Conservation (phyloP, 35 echinoderm and acorn worm genomes). For the Apostichopus parvimensis region DNA sequence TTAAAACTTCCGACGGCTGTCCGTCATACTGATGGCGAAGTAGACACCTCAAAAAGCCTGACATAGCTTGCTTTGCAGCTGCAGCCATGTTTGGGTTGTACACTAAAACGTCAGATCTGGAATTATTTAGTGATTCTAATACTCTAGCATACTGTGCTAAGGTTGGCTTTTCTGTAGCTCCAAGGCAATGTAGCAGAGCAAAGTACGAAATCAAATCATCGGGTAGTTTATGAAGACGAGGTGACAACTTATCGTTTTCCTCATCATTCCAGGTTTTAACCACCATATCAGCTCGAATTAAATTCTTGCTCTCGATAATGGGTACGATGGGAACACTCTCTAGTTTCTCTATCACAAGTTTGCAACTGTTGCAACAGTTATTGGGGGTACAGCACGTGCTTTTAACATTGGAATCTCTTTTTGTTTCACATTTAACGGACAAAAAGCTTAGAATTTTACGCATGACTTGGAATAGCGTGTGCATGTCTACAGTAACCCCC, state of each 20-base stretch:
- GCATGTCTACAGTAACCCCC: neutral
- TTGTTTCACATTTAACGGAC: neutral
- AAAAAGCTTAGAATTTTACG: neutral
- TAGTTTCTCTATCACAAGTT: neutral
- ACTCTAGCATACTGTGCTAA: conserved; percentile 31
- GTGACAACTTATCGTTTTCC: neutral
- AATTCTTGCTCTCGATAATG: neutral
- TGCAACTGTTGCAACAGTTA: conserved; percentile 20
- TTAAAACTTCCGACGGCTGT: neutral
- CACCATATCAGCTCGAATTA: conserved; percentile 25
- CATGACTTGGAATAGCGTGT: neutral
- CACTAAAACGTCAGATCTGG: neutral
- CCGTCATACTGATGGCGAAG: conserved; percentile 21
- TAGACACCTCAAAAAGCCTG: conserved; percentile 37
- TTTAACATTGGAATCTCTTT: neutral
- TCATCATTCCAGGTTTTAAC: neutral
- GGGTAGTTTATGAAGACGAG: conserved; percentile 15
- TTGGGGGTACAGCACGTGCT: neutral
- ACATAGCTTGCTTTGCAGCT: conserved; percentile 36
- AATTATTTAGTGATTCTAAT: neutral
- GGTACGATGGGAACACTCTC: conserved; percentile 22
- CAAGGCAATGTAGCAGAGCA: conserved; percentile 4
- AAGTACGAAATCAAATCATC: conserved; percentile 19
- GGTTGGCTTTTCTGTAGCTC: conserved; percentile 34
- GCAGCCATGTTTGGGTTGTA: conserved; percentile 13